Evolutionary conservation across 2,113 vertebrate genomes (phyloP).

Genomic region (Mesocricetus auratus): DNA sequence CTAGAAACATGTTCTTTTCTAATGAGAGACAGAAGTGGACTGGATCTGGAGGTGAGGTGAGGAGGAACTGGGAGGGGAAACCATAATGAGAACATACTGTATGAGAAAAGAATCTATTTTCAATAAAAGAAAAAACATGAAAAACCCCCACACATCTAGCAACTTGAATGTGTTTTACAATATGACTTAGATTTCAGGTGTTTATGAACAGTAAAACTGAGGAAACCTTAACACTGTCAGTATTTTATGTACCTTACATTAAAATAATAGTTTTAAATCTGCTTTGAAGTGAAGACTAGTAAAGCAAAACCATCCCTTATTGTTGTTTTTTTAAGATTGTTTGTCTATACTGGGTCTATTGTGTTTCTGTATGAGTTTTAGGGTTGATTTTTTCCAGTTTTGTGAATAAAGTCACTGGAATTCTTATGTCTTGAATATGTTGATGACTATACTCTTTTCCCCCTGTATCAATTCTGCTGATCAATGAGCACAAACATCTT

Average conservation of each 20-base stretch:
- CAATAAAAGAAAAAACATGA: neutral
- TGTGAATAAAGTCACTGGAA: neutral
- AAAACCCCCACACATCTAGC: neutral
- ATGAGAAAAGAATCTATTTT: neutral
- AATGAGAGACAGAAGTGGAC: neutral
- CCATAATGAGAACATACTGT: neutral
- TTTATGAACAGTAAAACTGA: constrained; percentile 4
- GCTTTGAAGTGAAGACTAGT: constrained; percentile 78
- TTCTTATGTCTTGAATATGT: neutral
- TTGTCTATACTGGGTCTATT: neutral
- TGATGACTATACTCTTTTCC: neutral
- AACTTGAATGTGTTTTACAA: neutral
- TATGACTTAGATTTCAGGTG: neutral
- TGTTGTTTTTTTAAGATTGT: neutral
- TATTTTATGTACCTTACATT: constrained; percentile 75
- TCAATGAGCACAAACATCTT: neutral
- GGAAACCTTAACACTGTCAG: constrained; percentile 79
- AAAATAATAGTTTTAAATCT: constrained; percentile 72
- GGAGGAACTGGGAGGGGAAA: neutral
- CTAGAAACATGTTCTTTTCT: neutral
- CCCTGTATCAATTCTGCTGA: neutral
- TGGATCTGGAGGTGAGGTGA: neutral
- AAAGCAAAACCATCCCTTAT: constrained; percentile 89
- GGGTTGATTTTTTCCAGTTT: neutral
- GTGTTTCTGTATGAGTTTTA: neutral